Evolutionary conservation across 64 coral and sea anemone species (phyloP).

Genomic region (Cladopsammia gracilis): DNA sequence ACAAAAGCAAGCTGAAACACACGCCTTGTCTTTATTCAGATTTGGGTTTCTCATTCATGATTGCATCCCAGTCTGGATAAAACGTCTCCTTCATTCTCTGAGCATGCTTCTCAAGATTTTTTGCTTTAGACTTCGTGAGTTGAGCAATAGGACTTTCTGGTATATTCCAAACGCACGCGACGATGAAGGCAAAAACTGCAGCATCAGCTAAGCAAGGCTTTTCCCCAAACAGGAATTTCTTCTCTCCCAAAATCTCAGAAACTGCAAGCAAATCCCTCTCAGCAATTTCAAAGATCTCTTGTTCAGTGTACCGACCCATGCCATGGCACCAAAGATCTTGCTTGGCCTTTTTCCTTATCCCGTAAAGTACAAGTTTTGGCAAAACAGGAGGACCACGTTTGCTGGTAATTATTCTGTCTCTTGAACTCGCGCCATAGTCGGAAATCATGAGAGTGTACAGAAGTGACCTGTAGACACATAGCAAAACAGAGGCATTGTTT

Average conservation of each 20-base stretch:
- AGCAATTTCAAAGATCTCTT: slow-evolving; percentile 48
- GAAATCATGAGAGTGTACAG: neutral
- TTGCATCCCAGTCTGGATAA: slow-evolving; percentile 56
- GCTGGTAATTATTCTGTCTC: neutral
- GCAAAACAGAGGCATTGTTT: too few species aligned
- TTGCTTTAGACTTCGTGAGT: neutral
- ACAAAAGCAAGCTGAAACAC: too few species aligned
- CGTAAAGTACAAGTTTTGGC: neutral
- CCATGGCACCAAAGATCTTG: slow-evolving; percentile 27
- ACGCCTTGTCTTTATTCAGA: too few species aligned
- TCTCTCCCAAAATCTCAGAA: slow-evolving; percentile 34
- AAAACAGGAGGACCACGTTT: neutral
- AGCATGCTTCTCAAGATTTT: slow-evolving; percentile 40
- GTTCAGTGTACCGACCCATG: slow-evolving; percentile 40
- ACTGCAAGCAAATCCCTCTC: slow-evolving; percentile 56
- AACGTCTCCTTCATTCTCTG: slow-evolving; percentile 49
- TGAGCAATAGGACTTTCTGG: slow-evolving; percentile 14
- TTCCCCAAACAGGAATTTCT: too few species aligned
- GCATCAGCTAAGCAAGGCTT: slow-evolving; percentile 63
- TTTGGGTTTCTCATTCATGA: neutral
- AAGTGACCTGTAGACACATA: slow-evolving; percentile 22
- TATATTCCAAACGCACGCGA: neutral
- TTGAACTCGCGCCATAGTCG: neutral
- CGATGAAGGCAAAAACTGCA: slow-evolving; percentile 33
- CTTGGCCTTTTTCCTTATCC: neutral